These are phyloP conservation scores for Plagiodera versicolora DNA, from an alignment of 2,888 invertebrate genomes.

Conservation along the genomic window DNA sequence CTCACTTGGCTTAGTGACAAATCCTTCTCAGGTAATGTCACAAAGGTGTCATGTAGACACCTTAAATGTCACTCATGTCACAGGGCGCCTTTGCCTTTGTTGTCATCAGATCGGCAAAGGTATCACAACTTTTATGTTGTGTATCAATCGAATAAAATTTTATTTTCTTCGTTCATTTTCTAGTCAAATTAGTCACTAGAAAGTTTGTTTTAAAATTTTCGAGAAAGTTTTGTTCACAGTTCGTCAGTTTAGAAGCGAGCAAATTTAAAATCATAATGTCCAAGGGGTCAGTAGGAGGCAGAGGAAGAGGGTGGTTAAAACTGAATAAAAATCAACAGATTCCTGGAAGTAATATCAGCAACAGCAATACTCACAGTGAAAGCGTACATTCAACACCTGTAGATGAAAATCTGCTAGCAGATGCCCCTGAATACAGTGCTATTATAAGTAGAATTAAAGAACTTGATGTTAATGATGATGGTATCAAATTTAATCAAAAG, in stretches of 20 bases:
- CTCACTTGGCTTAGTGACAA: too few species aligned
- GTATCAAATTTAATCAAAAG: conserved; percentile 52
- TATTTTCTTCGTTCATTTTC: too few species aligned
- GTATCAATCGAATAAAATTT: too few species aligned
- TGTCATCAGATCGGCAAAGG: too few species aligned
- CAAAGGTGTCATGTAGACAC: too few species aligned
- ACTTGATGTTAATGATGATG: conserved; percentile 49
- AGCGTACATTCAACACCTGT: conserved; percentile 5
- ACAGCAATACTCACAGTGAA: conserved; percentile 9
- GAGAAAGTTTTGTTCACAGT: too few species aligned
- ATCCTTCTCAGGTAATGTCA: too few species aligned
- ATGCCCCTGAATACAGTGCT: conserved; percentile 31
- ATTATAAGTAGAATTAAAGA: conserved; percentile 44
- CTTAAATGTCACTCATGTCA: too few species aligned
- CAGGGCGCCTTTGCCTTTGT: too few species aligned
- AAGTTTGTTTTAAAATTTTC: too few species aligned
- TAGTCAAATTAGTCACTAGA: too few species aligned
- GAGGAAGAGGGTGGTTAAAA: conserved; percentile 42
- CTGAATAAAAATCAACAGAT: conserved; percentile 31
- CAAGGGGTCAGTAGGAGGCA: conserved; percentile 33
- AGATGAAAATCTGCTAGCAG: conserved; percentile 25
- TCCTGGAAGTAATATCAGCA: conserved; percentile 15
- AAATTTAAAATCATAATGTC: conserved; percentile 25
- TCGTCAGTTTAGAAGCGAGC: background rate
- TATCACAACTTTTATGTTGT: too few species aligned